Evolutionary conservation across 64 coral and sea anemone species (phyloP).

Genomic region (Cladopsammia gracilis): DNA sequence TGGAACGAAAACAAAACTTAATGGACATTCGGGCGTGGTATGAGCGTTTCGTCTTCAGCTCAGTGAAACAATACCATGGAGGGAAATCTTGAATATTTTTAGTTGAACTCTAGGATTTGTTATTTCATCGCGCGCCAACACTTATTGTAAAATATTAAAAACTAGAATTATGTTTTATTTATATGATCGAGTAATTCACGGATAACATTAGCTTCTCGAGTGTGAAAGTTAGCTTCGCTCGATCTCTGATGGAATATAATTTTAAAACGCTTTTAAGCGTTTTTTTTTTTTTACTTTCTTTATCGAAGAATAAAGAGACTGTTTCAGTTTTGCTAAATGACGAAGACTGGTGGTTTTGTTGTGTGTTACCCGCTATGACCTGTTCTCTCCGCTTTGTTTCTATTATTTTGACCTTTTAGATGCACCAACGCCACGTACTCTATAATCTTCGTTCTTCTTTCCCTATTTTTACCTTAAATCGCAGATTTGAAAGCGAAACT

Average conservation of each 20-base stretch:
- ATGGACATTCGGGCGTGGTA: neutral
- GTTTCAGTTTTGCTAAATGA: neutral
- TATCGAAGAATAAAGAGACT: neutral
- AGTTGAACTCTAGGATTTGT: neutral
- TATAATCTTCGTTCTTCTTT: constrained; percentile 14
- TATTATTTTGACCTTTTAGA: constrained; percentile 18
- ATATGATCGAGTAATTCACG: neutral
- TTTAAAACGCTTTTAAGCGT: neutral
- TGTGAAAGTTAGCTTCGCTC: neutral
- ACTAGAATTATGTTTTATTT: constrained; percentile 27
- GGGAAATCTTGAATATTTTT: neutral
- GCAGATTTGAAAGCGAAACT: neutral
- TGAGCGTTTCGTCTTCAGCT: neutral
- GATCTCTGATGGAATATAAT: neutral
- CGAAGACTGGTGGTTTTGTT: constrained; percentile 46
- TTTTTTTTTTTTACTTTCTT: neutral
- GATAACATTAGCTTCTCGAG: neutral
- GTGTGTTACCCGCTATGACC: constrained; percentile 56
- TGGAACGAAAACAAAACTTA: neutral
- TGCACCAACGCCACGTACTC: constrained; percentile 70
- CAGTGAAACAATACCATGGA: neutral
- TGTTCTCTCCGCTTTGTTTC: constrained; percentile 58
- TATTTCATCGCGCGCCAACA: neutral
- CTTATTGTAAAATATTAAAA: constrained; percentile 56
- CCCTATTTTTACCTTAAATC: neutral